Evolutionary conservation across 1,140 invertebrate species (phyloP).

Genomic region (Saccostrea echinata): DNA sequence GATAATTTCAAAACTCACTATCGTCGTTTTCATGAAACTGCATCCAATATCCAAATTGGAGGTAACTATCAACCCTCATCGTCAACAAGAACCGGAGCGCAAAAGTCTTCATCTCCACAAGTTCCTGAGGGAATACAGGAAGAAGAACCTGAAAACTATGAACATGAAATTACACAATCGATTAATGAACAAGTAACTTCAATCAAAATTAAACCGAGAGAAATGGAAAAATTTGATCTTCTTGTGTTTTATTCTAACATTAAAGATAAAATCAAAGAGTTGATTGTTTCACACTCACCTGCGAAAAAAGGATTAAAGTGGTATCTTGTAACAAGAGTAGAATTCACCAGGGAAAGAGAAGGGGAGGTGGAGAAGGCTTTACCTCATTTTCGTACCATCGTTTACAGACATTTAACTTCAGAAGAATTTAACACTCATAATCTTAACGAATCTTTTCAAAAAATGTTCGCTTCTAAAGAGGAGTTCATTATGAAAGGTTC

Average conservation of each 20-base stretch:
- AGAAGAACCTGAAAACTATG: background rate
- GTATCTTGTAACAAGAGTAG: conserved; percentile 32
- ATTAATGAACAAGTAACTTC: conserved; percentile 13
- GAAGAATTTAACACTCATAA: conserved; percentile 8
- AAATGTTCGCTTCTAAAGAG: conserved; percentile 42
- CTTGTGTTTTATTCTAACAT: conserved; percentile 23
- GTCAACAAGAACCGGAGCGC: too few relatives aligned
- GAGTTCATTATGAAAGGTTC: conserved; percentile 47
- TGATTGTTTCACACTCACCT: background rate
- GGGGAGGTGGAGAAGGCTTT: background rate
- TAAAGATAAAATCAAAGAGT: background rate
- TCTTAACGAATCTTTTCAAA: conserved; percentile 24
- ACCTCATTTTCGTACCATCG: conserved; percentile 42
- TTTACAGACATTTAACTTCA: conserved; percentile 2
- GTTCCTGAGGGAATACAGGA: too few relatives aligned
- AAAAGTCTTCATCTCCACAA: too few relatives aligned
- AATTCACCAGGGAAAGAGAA: conserved; percentile 36
- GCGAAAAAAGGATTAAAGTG: conserved; percentile 31
- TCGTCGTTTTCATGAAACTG: background rate
- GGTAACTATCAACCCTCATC: background rate
- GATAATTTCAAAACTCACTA: conserved; percentile 38
- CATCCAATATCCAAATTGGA: background rate
- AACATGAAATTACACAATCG: conserved; percentile 6
- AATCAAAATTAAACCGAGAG: conserved; percentile 8
- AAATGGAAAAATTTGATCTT: conserved; percentile 4